Evolutionary conservation across 2,888 invertebrate species (phyloP).

Genomic region (Heliconius ethilla): DNA sequence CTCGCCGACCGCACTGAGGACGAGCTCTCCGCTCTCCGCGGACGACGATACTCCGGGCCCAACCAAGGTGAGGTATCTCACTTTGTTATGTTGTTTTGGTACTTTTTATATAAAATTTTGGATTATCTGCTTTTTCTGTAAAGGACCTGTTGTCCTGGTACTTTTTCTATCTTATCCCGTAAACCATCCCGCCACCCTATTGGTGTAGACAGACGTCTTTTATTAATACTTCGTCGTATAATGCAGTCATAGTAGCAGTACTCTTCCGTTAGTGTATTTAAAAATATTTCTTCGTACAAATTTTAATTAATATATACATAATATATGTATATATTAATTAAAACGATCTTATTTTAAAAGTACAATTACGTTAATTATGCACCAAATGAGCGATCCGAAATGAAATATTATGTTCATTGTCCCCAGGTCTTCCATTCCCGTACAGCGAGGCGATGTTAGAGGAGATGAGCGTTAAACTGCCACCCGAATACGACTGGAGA

Average conservation of each 20-base stretch:
- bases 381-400: too few species aligned
- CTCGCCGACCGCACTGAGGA: constrained; percentile 90
- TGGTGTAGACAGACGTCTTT: not conserved
- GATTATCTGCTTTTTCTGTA: not conserved
- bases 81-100: not conserved
- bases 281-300: too few species aligned
- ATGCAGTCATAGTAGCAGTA: too few species aligned
- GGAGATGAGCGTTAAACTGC: constrained; percentile 79
- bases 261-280: not conserved
- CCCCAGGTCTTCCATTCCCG: constrained; percentile 88
- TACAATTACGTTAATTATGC: too few species aligned
- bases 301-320: too few species aligned
- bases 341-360: too few species aligned
- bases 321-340: too few species aligned
- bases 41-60: constrained; percentile 83
- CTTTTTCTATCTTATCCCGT: not conserved
- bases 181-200: not conserved
- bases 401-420: not conserved
- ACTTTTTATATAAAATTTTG: not conserved
- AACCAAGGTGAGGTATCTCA: constrained; percentile 56
- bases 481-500: constrained; percentile 94
- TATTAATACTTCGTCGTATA: too few species aligned
- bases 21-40: constrained; percentile 89
- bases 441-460: constrained; percentile 81
- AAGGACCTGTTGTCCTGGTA: constrained; percentile 5